These are phyloP conservation scores for Nanorana parkeri DNA, from an alignment of 2,113 vertebrate genomes.

Conservation along the genomic window DNA sequence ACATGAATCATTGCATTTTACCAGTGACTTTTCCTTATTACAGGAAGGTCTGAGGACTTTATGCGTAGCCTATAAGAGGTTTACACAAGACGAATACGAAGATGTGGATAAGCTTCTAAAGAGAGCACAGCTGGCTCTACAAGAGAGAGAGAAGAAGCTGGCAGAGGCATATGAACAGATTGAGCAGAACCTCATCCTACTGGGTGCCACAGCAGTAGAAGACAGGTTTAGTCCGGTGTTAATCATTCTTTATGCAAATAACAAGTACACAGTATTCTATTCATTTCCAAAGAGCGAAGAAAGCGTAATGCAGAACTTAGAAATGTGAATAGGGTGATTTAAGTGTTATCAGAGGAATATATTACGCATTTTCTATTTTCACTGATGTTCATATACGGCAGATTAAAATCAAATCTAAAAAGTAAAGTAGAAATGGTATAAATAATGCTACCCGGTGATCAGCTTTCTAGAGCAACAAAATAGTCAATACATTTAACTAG, in stretches of 20 bases:
- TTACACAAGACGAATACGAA: conserved; percentile 78
- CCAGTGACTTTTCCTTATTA: conserved; percentile 28
- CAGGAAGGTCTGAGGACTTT: conserved; percentile 93
- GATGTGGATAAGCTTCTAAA: conserved; percentile 74
- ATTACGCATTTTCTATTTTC: too few relatives aligned
- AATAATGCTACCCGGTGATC: too few relatives aligned
- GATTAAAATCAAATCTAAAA: too few relatives aligned
- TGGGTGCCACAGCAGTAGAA: conserved; percentile 96
- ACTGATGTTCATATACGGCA: too few relatives aligned
- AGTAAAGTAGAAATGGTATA: too few relatives aligned
- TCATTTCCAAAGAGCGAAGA: too few relatives aligned
- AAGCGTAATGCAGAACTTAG: too few relatives aligned
- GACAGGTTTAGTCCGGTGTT: conserved; percentile 77
- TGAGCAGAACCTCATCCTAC: conserved; percentile 87
- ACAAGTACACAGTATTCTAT: too few relatives aligned
- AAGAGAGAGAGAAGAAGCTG: conserved; percentile 89
- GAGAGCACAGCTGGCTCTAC: conserved; percentile 85
- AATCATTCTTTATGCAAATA: background rate
- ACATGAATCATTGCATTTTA: background rate
- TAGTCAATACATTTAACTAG: too few relatives aligned
- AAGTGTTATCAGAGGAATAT: too few relatives aligned
- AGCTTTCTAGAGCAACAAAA: too few relatives aligned
- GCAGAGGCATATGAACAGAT: conserved; percentile 90
- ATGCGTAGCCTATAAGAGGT: conserved; percentile 90
- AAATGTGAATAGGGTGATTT: too few relatives aligned